These are phyloP conservation scores for Sarotherodon lohbergeri DNA, from an alignment of 2,113 vertebrate genomes.

Conservation along the genomic window DNA sequence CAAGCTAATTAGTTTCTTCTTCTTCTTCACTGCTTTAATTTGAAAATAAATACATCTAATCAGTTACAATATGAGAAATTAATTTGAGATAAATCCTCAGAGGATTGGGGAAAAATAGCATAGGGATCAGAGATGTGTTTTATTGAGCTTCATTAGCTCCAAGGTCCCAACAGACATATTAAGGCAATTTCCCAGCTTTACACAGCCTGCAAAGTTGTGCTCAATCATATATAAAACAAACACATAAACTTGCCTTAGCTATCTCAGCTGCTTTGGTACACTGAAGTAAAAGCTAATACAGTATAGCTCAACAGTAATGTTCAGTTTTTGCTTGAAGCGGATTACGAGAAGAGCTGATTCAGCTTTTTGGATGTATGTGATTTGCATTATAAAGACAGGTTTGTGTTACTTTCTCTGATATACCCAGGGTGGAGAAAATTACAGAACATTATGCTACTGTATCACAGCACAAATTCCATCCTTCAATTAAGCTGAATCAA, in stretches of 20 bases:
- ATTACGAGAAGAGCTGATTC: not conserved
- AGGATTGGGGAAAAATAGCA: not conserved
- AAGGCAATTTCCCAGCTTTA: not conserved
- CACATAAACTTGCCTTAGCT: not conserved
- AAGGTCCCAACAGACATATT: not conserved
- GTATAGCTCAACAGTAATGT: not conserved
- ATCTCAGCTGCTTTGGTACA: not conserved
- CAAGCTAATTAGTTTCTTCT: conserved; percentile 3
- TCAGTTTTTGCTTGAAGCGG: not conserved
- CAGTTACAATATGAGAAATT: not conserved
- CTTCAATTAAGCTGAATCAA: no score
- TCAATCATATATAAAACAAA: not conserved
- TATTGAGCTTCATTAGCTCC: not conserved
- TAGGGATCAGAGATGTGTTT: not conserved
- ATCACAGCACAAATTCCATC: no score
- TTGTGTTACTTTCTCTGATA: not conserved
- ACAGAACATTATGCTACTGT: not conserved
- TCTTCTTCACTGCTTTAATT: not conserved
- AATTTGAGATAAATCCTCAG: not conserved
- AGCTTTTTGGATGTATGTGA: not conserved
- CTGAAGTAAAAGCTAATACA: not conserved
- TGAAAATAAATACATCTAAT: not conserved
- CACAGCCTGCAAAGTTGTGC: not conserved
- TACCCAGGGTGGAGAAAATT: not conserved
- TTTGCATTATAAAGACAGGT: not conserved